Evolutionary conservation across 2,797 vertebrate genomes (phyloP).

Genomic region (Ctenopoma multispine): DNA sequence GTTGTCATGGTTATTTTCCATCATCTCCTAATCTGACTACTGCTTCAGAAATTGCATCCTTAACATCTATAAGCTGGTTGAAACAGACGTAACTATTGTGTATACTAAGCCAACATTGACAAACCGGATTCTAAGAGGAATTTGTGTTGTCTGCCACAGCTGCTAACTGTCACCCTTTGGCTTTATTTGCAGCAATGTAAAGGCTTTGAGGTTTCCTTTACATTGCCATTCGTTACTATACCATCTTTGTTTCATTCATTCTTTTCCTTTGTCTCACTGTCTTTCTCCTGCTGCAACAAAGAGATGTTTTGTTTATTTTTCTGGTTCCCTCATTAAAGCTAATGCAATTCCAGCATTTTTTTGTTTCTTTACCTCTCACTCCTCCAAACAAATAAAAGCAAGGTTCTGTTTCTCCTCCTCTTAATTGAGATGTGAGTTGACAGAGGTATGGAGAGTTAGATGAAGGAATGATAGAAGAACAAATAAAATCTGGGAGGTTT

Average conservation of each 20-base stretch:
- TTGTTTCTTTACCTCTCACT: slow-evolving; percentile 8
- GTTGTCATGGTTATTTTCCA: neutral
- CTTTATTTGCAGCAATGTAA: neutral
- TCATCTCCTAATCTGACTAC: neutral
- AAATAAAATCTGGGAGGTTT: slow-evolving; percentile 23
- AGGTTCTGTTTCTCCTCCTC: slow-evolving; percentile 39
- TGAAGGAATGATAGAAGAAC: slow-evolving; percentile 27
- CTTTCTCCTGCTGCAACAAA: slow-evolving; percentile 16
- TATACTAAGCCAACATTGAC: neutral
- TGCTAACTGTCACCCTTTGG: neutral
- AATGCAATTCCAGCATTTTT: slow-evolving; percentile 51
- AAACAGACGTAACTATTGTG: neutral
- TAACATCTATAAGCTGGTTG: neutral
- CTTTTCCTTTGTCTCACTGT: slow-evolving; percentile 16
- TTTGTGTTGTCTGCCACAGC: neutral
- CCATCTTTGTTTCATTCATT: slow-evolving; percentile 17
- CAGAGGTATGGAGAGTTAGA: slow-evolving; percentile 25
- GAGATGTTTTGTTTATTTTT: slow-evolving; percentile 55
- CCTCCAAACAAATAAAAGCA: slow-evolving; percentile 42
- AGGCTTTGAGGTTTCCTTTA: slow-evolving; percentile 2
- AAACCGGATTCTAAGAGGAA: neutral
- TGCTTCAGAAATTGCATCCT: neutral
- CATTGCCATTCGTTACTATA: neutral
- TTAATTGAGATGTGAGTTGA: slow-evolving; percentile 60
- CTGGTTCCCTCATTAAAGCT: slow-evolving; percentile 60